Conservation (phyloP, 1,140 invertebrate genomes). For the Zaprionus africanus region DNA sequence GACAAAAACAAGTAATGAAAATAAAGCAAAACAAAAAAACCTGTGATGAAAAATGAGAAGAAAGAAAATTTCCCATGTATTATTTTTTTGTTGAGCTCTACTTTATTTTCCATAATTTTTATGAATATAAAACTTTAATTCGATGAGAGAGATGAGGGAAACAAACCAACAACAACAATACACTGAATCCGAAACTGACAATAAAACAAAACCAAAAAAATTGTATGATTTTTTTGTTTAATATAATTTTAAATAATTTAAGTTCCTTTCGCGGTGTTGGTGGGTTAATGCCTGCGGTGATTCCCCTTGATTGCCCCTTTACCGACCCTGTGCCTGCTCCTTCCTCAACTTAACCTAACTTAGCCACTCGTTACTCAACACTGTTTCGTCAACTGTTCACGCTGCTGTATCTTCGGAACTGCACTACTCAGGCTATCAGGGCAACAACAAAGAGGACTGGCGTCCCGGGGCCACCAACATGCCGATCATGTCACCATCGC, state of each 20-base stretch:
- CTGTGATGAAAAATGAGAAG: constrained; percentile 48
- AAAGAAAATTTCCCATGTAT: constrained; percentile 53
- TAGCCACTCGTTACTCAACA: constrained; percentile 51
- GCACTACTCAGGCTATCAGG: constrained; percentile 53
- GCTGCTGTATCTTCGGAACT: constrained; percentile 14
- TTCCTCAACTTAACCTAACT: constrained; percentile 12
- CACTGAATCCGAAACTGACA: constrained; percentile 49
- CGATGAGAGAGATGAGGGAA: constrained; percentile 14
- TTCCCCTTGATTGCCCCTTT: constrained; percentile 7
- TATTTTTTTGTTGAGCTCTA: constrained; percentile 49
- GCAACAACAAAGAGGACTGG: constrained; percentile 86
- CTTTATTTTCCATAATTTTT: constrained; percentile 41
- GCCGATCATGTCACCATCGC: constrained; percentile 84
- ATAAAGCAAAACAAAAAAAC: constrained; percentile 53
- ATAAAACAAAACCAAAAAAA: constrained; percentile 57
- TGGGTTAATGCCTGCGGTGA: constrained; percentile 67
- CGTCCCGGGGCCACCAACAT: constrained; percentile 86
- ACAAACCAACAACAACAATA: constrained; percentile 19
- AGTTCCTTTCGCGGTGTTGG: constrained; percentile 35
- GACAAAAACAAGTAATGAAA: constrained; percentile 45
- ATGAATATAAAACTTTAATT: neutral
- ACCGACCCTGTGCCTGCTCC: neutral
- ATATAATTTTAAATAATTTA: constrained; percentile 16
- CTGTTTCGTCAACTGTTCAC: constrained; percentile 48
- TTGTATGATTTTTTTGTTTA: neutral